Base-by-base conservation (phyloP, 2,888 invertebrate species). In the Drosophila peninsularis region DNA sequence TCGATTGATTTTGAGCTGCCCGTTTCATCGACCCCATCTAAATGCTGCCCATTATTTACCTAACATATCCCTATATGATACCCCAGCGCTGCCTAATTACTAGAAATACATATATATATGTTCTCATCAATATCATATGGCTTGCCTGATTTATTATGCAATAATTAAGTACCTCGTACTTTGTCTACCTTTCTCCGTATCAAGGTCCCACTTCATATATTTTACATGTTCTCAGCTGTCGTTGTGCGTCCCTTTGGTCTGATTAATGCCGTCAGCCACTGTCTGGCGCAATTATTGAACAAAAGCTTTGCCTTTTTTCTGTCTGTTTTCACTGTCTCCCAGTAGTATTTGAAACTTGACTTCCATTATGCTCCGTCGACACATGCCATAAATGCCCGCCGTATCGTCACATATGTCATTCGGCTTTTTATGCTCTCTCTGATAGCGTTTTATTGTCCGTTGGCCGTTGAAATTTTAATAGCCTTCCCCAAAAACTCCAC, bases 91-190 rank as follows among this genome's bases (percentile, higher is more conserved):
- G 44, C 65, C 71, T 78, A 81, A 84, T 83, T 83, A 60, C 65
- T 52, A 44, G n/a, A 30, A 24, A 24, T 9, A n/a, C 2, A 49
- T 53, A 32, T 34, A 13, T 37, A 50, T 62, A 52, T 17, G 11
- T 6, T 13, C 27, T 71, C 80, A 82, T 83, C 80, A 71, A 79
- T 82, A 69, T 52, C 49, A 44, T 47, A 64, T 62, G 42, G 14
- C 49, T 32, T 24, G 24, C 55, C 39, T 60, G 67, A 88, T 84
- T 81, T 74, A 83, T 76, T 88, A 88, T 84, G 84, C 84, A 73
- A 66, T 81, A 88, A 88, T 85, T 76, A 79, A 72, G 55, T 72
- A 70, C 63, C 67, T 56, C 49, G 45, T 65, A 19, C 44, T 13
- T 27, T 64, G 65, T 71, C 76, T 64, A 56, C 65, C 47, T 34